A percentile compares a stretch with the other conserved stretches of the same genome.
Evolutionary conservation across 2,113 vertebrate genomes (phyloP).

Genomic region (Phylloscopus whistleri): DNA sequence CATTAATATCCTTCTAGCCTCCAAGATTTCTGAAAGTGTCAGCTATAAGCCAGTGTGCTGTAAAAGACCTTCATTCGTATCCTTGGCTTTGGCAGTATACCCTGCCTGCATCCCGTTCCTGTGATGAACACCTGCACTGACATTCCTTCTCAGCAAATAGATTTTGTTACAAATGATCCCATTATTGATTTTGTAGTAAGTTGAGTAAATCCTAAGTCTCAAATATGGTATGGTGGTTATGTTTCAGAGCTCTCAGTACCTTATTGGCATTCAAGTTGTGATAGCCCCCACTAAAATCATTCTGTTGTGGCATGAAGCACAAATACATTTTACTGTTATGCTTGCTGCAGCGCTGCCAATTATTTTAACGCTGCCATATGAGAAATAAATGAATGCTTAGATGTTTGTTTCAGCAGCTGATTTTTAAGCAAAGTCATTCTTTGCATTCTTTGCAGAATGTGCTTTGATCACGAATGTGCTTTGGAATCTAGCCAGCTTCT

Average conservation of each 20-base stretch:
- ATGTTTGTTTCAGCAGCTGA: not conserved
- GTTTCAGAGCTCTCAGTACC: constrained; percentile 33
- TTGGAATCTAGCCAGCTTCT: not conserved
- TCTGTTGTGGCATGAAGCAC: constrained; percentile 20
- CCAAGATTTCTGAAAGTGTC: not conserved
- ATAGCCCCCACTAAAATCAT: constrained; percentile 3
- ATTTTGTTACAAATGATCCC: constrained; percentile 41
- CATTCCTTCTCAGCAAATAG: constrained; percentile 40
- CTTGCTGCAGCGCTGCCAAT: constrained; percentile 11
- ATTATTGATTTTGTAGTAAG: constrained; percentile 54
- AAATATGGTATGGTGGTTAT: not conserved
- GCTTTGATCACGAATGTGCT: not conserved
- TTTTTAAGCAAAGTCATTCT: constrained; percentile 35
- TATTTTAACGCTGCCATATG: constrained; percentile 30
- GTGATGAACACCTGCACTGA: constrained; percentile 3
- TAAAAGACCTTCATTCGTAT: constrained; percentile 29
- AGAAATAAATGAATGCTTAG: constrained; percentile 15
- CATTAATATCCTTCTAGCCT: not conserved
- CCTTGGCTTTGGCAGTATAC: not conserved
- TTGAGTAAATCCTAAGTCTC: constrained; percentile 47
- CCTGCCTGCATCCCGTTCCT: not conserved
- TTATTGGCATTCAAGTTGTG: constrained; percentile 25
- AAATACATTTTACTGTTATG: constrained; percentile 1
- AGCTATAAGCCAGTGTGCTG: not conserved
- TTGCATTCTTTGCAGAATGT: constrained; percentile 18